Evolutionary conservation across 2,113 vertebrate species (phyloP).

Genomic region (Cyanoliseus patagonus): DNA sequence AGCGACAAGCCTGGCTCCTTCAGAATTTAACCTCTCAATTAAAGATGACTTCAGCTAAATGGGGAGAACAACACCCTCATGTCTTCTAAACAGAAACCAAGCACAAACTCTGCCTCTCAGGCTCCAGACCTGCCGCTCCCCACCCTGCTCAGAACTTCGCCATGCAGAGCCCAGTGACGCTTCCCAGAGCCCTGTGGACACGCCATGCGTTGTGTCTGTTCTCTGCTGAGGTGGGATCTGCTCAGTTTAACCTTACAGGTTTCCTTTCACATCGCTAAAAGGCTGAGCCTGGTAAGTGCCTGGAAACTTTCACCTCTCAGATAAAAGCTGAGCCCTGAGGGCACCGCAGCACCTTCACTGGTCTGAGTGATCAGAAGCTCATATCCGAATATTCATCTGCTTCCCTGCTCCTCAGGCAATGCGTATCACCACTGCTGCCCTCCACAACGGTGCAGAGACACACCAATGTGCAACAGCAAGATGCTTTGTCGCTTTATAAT

Average conservation of each 20-base stretch:
- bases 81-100: background rate
- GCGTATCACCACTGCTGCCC: background rate
- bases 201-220: background rate
- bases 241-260: background rate
- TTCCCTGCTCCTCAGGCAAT: background rate
- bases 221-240: background rate
- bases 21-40: background rate
- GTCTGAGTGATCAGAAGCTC: background rate
- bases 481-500: background rate
- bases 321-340: background rate
- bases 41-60: background rate
- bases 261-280: accelerated
- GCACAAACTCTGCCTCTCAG: background rate
- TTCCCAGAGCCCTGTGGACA: no score
- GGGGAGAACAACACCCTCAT: accelerated
- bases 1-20: background rate
- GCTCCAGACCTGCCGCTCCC: background rate
- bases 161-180: accelerated
- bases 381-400: accelerated
- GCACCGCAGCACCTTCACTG: background rate
- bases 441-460: background rate
- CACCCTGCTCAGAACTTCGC: no score
- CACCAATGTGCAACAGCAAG: accelerated
- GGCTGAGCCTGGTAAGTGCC: accelerated
- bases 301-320: background rate